phyloP scores from a whole-genome alignment of 2,113 vertebrate species.

The Mustela lutreola region DNA sequence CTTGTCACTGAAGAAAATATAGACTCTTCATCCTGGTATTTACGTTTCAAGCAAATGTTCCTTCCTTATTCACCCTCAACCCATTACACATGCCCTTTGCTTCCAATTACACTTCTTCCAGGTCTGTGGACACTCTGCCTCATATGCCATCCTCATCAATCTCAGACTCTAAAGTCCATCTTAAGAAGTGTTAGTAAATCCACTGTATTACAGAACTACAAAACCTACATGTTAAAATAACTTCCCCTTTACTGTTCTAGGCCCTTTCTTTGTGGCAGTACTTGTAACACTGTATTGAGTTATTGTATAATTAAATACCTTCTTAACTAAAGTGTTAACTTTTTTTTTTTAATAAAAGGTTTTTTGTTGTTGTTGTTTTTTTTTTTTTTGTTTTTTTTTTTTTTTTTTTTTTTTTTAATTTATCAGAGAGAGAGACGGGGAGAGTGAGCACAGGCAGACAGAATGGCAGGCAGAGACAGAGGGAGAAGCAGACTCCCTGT shows the following conservation, averaged over 20 bases:
- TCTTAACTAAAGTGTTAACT: constrained; percentile 47
- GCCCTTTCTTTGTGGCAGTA: constrained; percentile 12
- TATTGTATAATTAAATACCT: constrained; percentile 49
- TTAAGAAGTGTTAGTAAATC: constrained; percentile 58
- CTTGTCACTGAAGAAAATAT: constrained; percentile 44
- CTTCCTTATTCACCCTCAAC: background rate
- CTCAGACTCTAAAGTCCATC: constrained; percentile 33
- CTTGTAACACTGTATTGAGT: constrained; percentile 10
- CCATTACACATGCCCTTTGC: background rate
- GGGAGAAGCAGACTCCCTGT: no score
- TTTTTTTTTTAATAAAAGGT: background rate
- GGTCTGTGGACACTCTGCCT: background rate
- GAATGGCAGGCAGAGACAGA: no score
- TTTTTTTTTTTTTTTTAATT: no score
- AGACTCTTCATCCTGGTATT: background rate
- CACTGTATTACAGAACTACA: constrained; percentile 46
- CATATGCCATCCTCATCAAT: background rate
- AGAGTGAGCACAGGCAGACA: no score
- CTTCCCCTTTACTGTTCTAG: background rate
- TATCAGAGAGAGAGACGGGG: no score
- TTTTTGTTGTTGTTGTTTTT: no score
- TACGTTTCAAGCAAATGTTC: background rate
- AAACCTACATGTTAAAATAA: constrained; percentile 37
- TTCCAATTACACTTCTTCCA: constrained; percentile 34
- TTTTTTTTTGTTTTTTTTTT: no score